A percentile compares a stretch with the other conserved stretches of the same genome.
phyloP scores from a whole-genome alignment of 2,113 vertebrate species.

The Paramisgurnus dabryanus region DNA sequence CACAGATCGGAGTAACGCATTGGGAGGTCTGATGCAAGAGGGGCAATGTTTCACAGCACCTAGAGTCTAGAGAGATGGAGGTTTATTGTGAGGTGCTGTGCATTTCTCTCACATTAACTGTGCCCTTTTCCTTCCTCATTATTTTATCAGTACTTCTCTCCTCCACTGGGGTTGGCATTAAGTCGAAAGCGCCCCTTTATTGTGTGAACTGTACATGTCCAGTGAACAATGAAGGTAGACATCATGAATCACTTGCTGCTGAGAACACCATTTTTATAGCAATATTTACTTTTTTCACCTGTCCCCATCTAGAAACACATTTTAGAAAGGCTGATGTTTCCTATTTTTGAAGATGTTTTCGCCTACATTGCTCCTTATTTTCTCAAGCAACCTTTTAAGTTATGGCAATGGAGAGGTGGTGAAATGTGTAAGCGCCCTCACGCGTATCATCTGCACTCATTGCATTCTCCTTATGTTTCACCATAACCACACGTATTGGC shows the following conservation, averaged over 20 bases:
- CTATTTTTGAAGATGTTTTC: constrained; percentile 56
- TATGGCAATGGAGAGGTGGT: constrained; percentile 5
- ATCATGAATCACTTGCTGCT: constrained; percentile 70
- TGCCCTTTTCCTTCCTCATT: constrained; percentile 36
- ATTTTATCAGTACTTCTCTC: constrained; percentile 42
- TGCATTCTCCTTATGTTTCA: neutral
- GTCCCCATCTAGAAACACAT: constrained; percentile 53
- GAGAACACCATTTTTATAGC: constrained; percentile 68
- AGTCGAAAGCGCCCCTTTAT: constrained; percentile 33
- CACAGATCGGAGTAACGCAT: constrained; percentile 51
- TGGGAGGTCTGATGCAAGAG: neutral
- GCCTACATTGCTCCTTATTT: constrained; percentile 46
- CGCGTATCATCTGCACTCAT: neutral
- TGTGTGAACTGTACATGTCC: constrained; percentile 45
- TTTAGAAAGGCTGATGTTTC: constrained; percentile 52
- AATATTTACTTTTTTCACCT: constrained; percentile 46
- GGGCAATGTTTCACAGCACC: neutral
- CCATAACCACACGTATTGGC: constrained; percentile 38
- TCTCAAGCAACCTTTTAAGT: constrained; percentile 57
- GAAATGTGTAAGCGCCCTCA: constrained; percentile 2
- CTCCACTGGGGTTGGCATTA: constrained; percentile 20
- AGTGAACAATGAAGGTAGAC: constrained; percentile 50
- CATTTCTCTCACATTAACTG: constrained; percentile 36
- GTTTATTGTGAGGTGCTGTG: constrained; percentile 30
- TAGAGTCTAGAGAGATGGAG: constrained; percentile 25